These are phyloP conservation scores for Rotaria sp. DNA, from an alignment of 2,888 invertebrate genomes.

Conservation along the genomic window DNA sequence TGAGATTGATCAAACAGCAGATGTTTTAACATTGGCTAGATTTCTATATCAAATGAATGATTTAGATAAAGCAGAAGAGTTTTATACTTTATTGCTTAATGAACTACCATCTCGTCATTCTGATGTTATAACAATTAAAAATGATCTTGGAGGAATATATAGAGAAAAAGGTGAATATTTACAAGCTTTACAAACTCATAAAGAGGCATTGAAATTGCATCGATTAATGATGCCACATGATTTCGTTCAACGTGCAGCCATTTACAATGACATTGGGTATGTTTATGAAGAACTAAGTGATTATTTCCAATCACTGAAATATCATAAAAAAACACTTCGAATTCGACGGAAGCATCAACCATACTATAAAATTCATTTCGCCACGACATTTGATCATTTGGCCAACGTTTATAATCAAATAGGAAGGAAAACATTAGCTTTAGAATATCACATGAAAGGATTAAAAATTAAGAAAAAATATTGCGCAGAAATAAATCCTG, in stretches of 20 bases:
- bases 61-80: no score
- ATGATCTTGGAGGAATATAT: background rate
- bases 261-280: background rate
- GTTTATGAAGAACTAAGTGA: background rate
- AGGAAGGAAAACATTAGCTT: background rate
- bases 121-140: background rate
- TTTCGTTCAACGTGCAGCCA: background rate
- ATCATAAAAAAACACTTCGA: background rate
- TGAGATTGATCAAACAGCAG: no score
- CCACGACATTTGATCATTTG: background rate
- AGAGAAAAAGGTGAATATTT: background rate
- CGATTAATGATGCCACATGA: background rate
- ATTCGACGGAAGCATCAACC: background rate
- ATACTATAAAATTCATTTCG: background rate
- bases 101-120: no score
- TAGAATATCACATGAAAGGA: background rate
- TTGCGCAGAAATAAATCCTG: background rate
- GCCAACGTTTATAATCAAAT: background rate
- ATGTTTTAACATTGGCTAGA: no score
- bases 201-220: background rate
- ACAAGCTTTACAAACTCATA: background rate
- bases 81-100: no score
- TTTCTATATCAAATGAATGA: no score
- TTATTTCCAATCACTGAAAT: background rate
- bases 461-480: background rate